Percentiles rank a stretch among this genome's conserved stretches.
phyloP scores from a whole-genome alignment of 2,797 vertebrate species.

The Gymnoscopelus braueri region DNA sequence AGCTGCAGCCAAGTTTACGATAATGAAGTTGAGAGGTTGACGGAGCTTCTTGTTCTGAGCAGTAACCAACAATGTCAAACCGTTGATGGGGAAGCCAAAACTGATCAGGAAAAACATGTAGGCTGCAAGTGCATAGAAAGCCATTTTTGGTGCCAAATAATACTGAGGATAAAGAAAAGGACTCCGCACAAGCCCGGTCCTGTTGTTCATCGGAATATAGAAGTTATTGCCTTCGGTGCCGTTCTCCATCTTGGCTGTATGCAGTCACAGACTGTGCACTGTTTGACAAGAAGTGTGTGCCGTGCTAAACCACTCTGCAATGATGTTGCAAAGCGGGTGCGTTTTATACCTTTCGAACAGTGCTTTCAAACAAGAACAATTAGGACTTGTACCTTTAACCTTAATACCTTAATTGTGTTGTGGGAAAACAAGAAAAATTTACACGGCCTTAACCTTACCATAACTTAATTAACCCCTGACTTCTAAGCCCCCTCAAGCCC shows the following conservation, averaged over 20 bases:
- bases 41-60: constrained; percentile 80
- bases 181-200: no score
- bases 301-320: neutral
- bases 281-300: neutral
- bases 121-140: no score
- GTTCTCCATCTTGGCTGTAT: constrained; percentile 55
- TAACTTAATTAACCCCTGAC: no score
- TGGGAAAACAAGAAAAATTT: no score
- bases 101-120: constrained; percentile 70
- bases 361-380: no score
- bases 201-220: no score
- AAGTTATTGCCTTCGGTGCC: constrained; percentile 75
- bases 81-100: constrained; percentile 76
- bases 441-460: no score
- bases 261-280: neutral
- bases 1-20: constrained; percentile 75
- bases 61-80: constrained; percentile 76
- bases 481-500: no score
- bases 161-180: constrained; percentile 72
- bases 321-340: no score
- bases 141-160: constrained; percentile 58
- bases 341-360: no score
- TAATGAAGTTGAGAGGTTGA: constrained; percentile 77
- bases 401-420: no score
- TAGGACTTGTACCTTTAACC: neutral